These are phyloP conservation scores for Platycheirus albimanus DNA, from an alignment of 2,888 invertebrate genomes.

Conservation along the genomic window DNA sequence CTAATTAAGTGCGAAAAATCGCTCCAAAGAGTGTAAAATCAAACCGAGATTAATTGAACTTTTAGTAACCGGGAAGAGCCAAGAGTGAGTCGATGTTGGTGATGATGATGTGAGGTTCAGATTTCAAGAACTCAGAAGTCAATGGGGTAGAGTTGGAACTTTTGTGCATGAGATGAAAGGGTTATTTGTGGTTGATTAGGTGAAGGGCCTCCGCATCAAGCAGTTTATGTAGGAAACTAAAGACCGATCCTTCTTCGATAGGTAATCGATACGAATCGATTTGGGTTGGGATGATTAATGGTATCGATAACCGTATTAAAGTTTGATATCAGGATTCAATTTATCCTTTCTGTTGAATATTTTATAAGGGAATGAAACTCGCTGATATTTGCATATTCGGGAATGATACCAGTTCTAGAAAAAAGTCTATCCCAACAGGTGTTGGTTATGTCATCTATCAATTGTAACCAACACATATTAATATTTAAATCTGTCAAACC, in stretches of 20 bases:
- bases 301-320: not conserved
- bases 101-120: slow-evolving; percentile 5
- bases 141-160: slow-evolving; percentile 26
- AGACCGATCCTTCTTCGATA: not conserved
- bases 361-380: no score
- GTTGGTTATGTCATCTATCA: no score
- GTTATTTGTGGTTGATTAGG: slow-evolving; percentile 34
- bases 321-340: not conserved
- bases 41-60: slow-evolving; percentile 81
- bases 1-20: slow-evolving; percentile 83
- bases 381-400: no score
- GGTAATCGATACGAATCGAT: slow-evolving; percentile 26
- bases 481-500: no score
- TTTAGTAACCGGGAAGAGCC: slow-evolving; percentile 12
- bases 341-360: not conserved
- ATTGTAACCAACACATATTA: no score
- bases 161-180: slow-evolving; percentile 1
- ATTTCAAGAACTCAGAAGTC: slow-evolving; percentile 20
- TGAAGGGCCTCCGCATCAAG: no score
- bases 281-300: slow-evolving; percentile 43
- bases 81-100: no score
- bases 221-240: slow-evolving; percentile 16
- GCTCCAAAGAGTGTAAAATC: slow-evolving; percentile 81
- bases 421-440: no score
- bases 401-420: no score